Base-by-base conservation (phyloP, 2,797 vertebrate genomes). In the Gobionotothen gibberifrons region DNA sequence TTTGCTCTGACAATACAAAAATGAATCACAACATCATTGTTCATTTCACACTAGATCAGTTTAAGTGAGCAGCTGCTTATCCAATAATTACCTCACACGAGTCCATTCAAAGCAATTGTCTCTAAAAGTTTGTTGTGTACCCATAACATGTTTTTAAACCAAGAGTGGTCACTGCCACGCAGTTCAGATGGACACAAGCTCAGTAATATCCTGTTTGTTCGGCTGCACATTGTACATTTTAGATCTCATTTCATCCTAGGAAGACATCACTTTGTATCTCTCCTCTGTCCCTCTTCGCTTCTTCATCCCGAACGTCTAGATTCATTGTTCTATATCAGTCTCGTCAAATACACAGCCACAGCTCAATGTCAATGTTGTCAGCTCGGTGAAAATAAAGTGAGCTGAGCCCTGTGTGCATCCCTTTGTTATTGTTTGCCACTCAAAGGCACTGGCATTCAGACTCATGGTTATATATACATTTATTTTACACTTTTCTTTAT, bases 371-470 rank as follows among this genome's bases (percentile, higher is more conserved):
- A 85, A 73, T 6, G 48, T 67, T 85, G 78, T 89, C 81, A 81
- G 65, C 49, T 74, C 67, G 22, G 58, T 60, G 67, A 78, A 85
- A 93, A 89, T 88, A 91, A 91, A 91, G 65, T 10, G 5, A 49
- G 79, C 85, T 76, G 76, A 84, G 72, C 48, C 39, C 26, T 13
- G 52, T 22, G 57, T 39, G n/a, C 51, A 73, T 78, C 22, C 3
- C 47, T 76, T 73, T 68, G 69, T 78, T 79, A 36, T 72, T 85
- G 57, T 83, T 85, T 76, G 42, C 60, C 82, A 77, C 61, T 82
- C 64, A 64, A 36, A 78, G 40, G 32, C 71, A 51, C 36, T 21
- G 26, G 7, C 51, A 59, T 78, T 76, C 77, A 78, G 7, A 58
- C 53, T 62, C 53, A 77, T 22, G 69, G 32, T 36, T 71, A 62